Conservation (phyloP, 1,140 invertebrate species). For the Drosophila pachea region DNA sequence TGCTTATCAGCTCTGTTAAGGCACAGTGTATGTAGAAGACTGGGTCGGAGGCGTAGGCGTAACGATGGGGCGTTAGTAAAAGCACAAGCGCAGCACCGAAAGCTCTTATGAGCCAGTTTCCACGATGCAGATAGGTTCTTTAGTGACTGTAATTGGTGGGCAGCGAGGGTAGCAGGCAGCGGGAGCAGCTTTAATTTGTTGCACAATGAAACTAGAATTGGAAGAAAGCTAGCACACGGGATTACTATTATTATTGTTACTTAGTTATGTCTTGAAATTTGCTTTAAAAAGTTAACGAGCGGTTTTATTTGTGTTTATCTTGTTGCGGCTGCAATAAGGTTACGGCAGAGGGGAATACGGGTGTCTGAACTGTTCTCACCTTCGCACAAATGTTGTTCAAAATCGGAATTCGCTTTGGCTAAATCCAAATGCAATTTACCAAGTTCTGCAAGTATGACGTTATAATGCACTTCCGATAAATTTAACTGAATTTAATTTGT, state of each 20-base stretch:
- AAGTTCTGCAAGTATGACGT: conserved; percentile 61
- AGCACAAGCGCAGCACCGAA: conserved; percentile 23
- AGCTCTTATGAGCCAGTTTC: conserved; percentile 16
- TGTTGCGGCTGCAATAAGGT: conserved; percentile 5
- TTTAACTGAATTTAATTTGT: conserved; percentile 24
- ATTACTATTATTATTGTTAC: conserved; percentile 21
- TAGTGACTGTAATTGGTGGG: conserved; percentile 21
- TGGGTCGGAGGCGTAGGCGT: neutral
- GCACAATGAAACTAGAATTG: conserved; percentile 44
- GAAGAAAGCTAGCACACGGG: conserved; percentile 27
- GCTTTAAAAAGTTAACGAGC: conserved; percentile 3
- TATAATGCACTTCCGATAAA: conserved; percentile 19
- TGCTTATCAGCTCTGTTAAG: conserved; percentile 53
- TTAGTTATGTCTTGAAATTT: neutral
- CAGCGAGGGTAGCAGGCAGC: neutral
- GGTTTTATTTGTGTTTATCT: conserved; percentile 25
- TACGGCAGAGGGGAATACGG: neutral
- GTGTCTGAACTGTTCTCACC: conserved; percentile 47
- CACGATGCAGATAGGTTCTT: conserved; percentile 12
- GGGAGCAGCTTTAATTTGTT: conserved; percentile 28
- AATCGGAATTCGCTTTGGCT: conserved; percentile 71
- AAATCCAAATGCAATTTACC: conserved; percentile 73
- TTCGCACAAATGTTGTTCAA: conserved; percentile 76
- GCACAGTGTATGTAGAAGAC: neutral
- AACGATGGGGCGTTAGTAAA: conserved; percentile 34